These are phyloP conservation scores for Parnassius mnemosyne DNA, from an alignment of 2,888 invertebrate genomes.

Conservation along the genomic window DNA sequence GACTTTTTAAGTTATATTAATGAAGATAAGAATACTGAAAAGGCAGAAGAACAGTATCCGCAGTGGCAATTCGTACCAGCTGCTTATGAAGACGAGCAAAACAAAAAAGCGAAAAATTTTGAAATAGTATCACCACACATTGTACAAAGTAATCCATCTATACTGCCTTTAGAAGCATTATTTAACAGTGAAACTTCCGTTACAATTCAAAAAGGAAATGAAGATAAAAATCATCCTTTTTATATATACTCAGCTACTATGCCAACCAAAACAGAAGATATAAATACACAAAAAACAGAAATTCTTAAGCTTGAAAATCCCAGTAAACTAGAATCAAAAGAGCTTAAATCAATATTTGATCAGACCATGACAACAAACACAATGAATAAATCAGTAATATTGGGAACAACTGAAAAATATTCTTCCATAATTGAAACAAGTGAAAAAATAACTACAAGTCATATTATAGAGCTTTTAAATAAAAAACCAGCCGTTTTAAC, in stretches of 20 bases:
- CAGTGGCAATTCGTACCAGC: constrained; percentile 75
- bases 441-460: constrained; percentile 39
- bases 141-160: constrained; percentile 80
- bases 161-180: constrained; percentile 84
- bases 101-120: constrained; percentile 48
- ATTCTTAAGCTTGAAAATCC: constrained; percentile 56
- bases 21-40: constrained; percentile 58
- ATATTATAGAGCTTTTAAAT: constrained; percentile 43
- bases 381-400: constrained; percentile 46
- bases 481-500: constrained; percentile 33
- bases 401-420: constrained; percentile 34
- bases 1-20: constrained; percentile 66
- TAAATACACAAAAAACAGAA: constrained; percentile 55
- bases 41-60: constrained; percentile 44
- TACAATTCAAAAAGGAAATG: constrained; percentile 48
- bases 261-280: constrained; percentile 53
- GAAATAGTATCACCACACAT: constrained; percentile 66
- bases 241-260: constrained; percentile 71
- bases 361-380: constrained; percentile 50
- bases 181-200: constrained; percentile 80
- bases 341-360: constrained; percentile 41
- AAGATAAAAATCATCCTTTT: constrained; percentile 60
- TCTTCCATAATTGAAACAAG: constrained; percentile 38
- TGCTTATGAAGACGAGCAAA: constrained; percentile 68
- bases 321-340: constrained; percentile 61